Evolutionary conservation across 1,140 invertebrate species (phyloP), one percentile per base, ranked within the genome.

Genomic region (Hylyphantes graminicola): DNA sequence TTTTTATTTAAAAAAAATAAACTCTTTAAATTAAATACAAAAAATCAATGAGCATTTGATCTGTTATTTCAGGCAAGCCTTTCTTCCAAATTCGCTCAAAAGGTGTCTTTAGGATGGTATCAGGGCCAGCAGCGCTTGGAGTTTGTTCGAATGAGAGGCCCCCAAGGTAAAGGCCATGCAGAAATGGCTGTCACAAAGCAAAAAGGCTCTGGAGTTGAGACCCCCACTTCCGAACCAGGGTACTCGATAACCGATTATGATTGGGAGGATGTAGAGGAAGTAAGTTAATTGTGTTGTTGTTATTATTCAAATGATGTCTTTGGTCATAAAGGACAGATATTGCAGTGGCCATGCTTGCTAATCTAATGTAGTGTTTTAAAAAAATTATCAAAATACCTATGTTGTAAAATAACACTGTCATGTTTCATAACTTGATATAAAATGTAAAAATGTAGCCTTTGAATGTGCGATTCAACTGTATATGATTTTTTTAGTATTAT

Each of bases 121-220:
- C 94, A 94, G 73, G 93, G 93, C 67, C 92, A 93, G 48, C 95
- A 96, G 87, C 93, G 97, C 87, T 95, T 97, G 87, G 98, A 99
- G 91, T 99, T 98, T 91, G 96, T 99, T 51, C 93, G 96, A 77
- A 98, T 99, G 96, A 96, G 97, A 90, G 98, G 98, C 75, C 97
- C 98, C 13, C 93, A 95, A 88, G 96, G 96, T 12, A 98, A 98
- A 91, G 98, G 98, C 0, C 96, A 97, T 90, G 97, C 97, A 0
- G 98, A 99, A 91, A 97, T 99, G 95, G 98, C 97, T 6, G 96
- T 99, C 35, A 96, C 96, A 5, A 94, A 97, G 89, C 93, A 96
- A 86, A 94, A 96, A 92, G 93, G 94, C 65, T 94, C 95, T 10
- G 97, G 96, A 2, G 95, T 95, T 9, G 97, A 98, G 89, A 99